phyloP scores from a whole-genome alignment of 2,797 vertebrate genomes.

The Crypturellus tataupa region DNA sequence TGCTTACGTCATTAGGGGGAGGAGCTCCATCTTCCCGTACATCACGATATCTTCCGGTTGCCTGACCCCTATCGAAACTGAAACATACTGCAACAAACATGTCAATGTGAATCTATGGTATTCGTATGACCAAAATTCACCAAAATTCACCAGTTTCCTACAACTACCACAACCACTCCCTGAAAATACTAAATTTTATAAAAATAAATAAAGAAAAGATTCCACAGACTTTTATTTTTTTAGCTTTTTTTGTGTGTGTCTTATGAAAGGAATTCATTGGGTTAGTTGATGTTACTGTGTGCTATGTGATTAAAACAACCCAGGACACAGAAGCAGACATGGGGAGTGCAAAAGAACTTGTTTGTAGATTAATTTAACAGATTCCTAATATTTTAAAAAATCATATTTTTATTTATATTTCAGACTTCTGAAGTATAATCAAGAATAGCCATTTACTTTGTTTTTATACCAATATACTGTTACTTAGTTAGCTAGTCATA shows the following conservation, averaged over 20 bases:
- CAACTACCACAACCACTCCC: neutral
- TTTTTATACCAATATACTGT: neutral
- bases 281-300: neutral
- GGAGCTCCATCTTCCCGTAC: too few species aligned
- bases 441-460: neutral
- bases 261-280: neutral
- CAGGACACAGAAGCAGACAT: neutral
- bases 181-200: neutral
- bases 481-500: neutral
- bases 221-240: neutral
- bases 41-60: too few species aligned
- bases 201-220: too few species aligned
- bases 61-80: too few species aligned
- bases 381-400: neutral
- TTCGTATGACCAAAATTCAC: neutral
- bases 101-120: neutral
- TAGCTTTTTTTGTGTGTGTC: neutral
- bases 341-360: neutral
- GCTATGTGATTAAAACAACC: neutral
- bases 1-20: too few species aligned
- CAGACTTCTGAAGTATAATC: fast-evolving
- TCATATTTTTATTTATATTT: neutral
- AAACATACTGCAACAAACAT: too few species aligned
- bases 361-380: neutral
- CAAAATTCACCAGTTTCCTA: neutral